Conservation (phyloP, 2,113 vertebrate genomes). For the Lipotes vexillifer region DNA sequence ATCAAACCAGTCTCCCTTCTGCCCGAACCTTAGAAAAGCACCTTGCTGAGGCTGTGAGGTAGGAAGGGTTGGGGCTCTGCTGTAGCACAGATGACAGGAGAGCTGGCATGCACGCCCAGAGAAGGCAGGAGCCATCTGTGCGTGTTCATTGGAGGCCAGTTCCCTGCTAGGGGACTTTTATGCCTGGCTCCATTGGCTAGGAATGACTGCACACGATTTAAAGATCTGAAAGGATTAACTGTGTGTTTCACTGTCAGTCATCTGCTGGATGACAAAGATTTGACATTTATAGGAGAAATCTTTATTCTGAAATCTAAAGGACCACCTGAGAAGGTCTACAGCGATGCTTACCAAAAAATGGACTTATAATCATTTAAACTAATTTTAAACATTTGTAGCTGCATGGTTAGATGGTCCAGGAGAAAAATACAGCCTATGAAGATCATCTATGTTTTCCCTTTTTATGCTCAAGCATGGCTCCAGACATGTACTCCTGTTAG, state of each 20-base stretch:
- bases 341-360: neutral
- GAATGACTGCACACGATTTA: neutral
- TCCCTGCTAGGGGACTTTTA: neutral
- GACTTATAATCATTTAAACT: neutral
- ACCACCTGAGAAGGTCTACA: neutral
- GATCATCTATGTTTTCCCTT: neutral
- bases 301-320: neutral
- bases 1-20: neutral
- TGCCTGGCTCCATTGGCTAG: neutral
- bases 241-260: neutral
- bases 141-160: neutral
- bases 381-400: neutral
- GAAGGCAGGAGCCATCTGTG: neutral
- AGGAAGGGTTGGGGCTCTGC: neutral
- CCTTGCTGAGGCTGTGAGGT: neutral
- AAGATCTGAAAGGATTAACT: neutral
- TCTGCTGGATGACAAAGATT: neutral
- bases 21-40: neutral
- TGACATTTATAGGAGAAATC: neutral
- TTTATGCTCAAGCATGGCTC: neutral
- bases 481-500: neutral
- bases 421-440: neutral
- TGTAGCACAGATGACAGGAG: neutral
- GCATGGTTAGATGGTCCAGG: neutral
- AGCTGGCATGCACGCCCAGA: accelerated